These are phyloP conservation scores for Catharus minimus DNA, from an alignment of 2,113 vertebrate genomes.

Conservation along the genomic window DNA sequence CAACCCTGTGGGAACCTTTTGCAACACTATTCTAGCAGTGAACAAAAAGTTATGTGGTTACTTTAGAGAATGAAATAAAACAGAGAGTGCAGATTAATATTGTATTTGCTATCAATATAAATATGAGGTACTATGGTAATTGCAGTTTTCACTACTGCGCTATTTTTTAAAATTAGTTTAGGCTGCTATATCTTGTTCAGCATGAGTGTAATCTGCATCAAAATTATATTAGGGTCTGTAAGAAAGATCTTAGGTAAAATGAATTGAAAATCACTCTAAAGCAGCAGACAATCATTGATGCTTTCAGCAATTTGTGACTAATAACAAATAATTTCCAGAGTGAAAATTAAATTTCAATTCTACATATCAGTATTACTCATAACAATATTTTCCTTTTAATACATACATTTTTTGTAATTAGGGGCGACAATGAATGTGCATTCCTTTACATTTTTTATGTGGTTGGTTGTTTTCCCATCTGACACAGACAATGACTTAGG, in stretches of 20 bases:
- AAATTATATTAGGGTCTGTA: background rate
- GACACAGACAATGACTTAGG: background rate
- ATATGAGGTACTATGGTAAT: background rate
- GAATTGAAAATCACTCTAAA: background rate
- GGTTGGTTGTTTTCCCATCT: background rate
- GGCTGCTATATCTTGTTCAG: background rate
- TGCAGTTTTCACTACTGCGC: background rate
- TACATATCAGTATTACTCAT: background rate
- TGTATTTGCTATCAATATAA: background rate
- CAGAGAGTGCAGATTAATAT: background rate
- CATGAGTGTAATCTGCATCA: background rate
- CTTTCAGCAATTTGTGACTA: background rate
- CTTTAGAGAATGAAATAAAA: background rate
- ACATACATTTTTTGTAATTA: background rate
- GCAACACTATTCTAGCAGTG: background rate
- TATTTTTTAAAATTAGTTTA: background rate
- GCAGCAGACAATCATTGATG: background rate
- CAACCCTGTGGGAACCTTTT: background rate
- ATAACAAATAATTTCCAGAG: background rate
- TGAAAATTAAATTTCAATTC: background rate
- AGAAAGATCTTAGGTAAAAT: background rate
- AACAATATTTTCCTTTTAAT: background rate
- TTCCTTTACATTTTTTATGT: background rate
- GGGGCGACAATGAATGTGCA: fast-evolving
- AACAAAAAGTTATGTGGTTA: background rate